Conservation (phyloP, 2,888 invertebrate species). For the Melipona bicolor region DNA sequence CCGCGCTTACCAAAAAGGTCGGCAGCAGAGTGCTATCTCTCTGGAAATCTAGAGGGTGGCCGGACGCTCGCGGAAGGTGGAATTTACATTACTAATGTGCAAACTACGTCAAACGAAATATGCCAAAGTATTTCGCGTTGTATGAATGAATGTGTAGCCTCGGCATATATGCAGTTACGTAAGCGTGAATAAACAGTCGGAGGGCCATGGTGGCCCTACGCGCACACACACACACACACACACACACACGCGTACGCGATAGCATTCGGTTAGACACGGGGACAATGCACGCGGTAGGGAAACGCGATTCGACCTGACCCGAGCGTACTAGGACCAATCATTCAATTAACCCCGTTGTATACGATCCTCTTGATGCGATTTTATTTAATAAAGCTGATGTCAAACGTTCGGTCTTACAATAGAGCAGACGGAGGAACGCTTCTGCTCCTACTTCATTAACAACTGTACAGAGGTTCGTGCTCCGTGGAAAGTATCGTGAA, state of each 20-base stretch:
- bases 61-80: conserved; percentile 35
- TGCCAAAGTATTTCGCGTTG: conserved; percentile 66
- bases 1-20: conserved; percentile 47
- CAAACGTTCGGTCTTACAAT: conserved; percentile 62
- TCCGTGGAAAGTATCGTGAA: background rate
- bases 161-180: background rate
- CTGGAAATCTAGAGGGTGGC: conserved; percentile 60
- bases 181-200: conserved; percentile 21
- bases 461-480: conserved; percentile 8
- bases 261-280: conserved; percentile 26
- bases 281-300: conserved; percentile 58
- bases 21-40: conserved; percentile 60
- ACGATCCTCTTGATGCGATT: conserved; percentile 79
- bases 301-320: conserved; percentile 69
- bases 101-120: conserved; percentile 75
- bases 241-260: background rate
- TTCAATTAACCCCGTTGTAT: conserved; percentile 80
- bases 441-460: conserved; percentile 58
- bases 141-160: conserved; percentile 38
- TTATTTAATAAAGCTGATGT: conserved; percentile 80
- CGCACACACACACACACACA: background rate
- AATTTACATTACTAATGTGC: conserved; percentile 73
- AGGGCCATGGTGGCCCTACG: background rate
- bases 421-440: conserved; percentile 46
- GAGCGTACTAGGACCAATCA: conserved; percentile 76